Evolutionary conservation across 1,140 invertebrate genomes (phyloP).

Genomic region (Drosophila pachea): DNA sequence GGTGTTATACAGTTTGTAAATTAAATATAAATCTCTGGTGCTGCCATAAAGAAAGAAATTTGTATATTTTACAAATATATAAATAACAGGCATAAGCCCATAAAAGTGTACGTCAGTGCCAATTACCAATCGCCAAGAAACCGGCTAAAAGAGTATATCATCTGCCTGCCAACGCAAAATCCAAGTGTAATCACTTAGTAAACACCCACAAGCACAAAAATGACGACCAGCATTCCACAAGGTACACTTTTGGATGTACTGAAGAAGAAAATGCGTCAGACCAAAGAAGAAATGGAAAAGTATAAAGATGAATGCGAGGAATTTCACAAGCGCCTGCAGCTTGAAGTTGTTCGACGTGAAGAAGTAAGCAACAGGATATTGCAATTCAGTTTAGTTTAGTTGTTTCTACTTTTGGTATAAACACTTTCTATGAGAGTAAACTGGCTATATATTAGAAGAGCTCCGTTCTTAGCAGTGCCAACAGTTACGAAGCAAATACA

Average conservation of each 20-base stretch:
- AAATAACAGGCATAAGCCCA: slow-evolving; percentile 32
- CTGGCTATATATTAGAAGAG: slow-evolving; percentile 14
- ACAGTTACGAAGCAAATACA: slow-evolving; percentile 52
- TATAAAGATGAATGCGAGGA: slow-evolving; percentile 98
- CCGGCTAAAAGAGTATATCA: slow-evolving; percentile 24
- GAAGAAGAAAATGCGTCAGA: slow-evolving; percentile 99
- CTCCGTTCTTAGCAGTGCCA: slow-evolving; percentile 30
- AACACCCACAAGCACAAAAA: slow-evolving; percentile 81
- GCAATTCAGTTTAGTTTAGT: not conserved
- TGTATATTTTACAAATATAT: slow-evolving; percentile 22
- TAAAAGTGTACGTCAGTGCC: slow-evolving; percentile 56
- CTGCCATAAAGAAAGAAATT: slow-evolving; percentile 55
- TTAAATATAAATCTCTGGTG: slow-evolving; percentile 60
- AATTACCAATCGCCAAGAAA: slow-evolving; percentile 21
- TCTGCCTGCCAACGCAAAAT: slow-evolving; percentile 38
- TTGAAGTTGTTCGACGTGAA: slow-evolving; percentile 94
- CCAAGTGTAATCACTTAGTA: slow-evolving; percentile 61
- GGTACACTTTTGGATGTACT: slow-evolving; percentile 95
- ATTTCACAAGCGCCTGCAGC: slow-evolving; percentile 92
- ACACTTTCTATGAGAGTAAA: slow-evolving; percentile 36
- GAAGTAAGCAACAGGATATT: slow-evolving; percentile 87
- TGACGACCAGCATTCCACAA: slow-evolving; percentile 92
- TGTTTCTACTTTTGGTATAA: slow-evolving; percentile 37
- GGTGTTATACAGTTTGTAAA: slow-evolving; percentile 59
- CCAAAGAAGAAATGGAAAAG: slow-evolving; percentile 98